Conservation (phyloP, 2,113 vertebrate genomes). For the Panurus biarmicus region DNA sequence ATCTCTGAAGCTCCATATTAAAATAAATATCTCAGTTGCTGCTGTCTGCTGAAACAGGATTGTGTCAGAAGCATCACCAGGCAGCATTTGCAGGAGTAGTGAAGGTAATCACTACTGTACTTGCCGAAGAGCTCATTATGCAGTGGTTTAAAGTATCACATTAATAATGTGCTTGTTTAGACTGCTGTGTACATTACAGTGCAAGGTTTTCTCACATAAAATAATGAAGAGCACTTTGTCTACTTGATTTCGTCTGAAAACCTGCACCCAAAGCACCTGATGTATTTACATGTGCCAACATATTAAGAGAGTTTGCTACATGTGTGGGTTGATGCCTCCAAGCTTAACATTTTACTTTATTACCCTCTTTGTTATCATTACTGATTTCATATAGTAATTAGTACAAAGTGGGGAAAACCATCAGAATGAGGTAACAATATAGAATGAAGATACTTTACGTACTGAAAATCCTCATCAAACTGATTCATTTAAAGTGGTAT, state of each 20-base stretch:
- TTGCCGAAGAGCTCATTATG: not conserved
- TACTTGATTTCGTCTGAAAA: not conserved
- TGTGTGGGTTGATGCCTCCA: not conserved
- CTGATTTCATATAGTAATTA: not conserved
- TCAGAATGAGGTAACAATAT: not conserved
- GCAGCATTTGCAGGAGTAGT: not conserved
- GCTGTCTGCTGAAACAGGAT: not conserved
- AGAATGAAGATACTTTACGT: not conserved
- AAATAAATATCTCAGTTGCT: not conserved
- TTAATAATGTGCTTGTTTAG: not conserved
- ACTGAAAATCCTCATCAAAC: not conserved
- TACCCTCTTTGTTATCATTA: not conserved
- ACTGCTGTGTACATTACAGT: not conserved
- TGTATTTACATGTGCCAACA: not conserved
- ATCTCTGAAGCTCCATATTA: not conserved
- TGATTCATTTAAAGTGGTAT: not conserved
- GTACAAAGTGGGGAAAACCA: not conserved
- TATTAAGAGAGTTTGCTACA: not conserved
- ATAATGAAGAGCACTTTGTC: not conserved
- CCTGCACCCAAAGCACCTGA: not conserved
- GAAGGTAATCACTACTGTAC: not conserved
- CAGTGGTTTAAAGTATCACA: not conserved
- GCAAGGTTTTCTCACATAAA: not conserved
- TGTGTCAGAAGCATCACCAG: not conserved
- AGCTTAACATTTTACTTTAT: not conserved